Base-by-base conservation (phyloP, 1,140 invertebrate species). In the Brachionus rotundiformis region DNA sequence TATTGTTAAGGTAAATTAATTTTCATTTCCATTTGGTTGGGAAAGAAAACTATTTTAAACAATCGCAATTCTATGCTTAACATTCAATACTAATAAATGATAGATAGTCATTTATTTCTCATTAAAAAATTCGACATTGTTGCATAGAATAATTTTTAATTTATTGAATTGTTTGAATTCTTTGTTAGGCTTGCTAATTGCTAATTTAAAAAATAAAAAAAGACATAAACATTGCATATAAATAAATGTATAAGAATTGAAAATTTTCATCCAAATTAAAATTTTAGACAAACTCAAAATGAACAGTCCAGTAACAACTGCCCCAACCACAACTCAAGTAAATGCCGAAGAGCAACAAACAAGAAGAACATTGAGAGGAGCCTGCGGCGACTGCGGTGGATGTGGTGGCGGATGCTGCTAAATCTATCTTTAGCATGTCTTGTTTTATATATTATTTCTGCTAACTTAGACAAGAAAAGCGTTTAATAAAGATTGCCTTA, bases 241-340 rank as follows among this genome's bases (percentile, higher is more conserved):
- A 54, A 54, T 54, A 23, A 25, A 54, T 1, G 47, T 7, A 54
- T 54, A 19, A 19, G 47, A 54, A 19, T 54, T 54, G 4, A 54
- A 19, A 54, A 13, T 41, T 41, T 41, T 41, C 39, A 54, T 54
- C 7, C 23, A 25, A 54, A 19, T 16, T 19, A 54, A 54, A 23
- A 7, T 54, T 54, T 54, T 54, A 54, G 23, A 54, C 23, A 33
- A 36, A 33, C 7, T 19, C 63, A 68, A 68, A 68, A 68, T 68
- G 63, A 36, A 68, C 16, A 36, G 25, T 33, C 63, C 63, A 68
- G 31, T 68, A 16, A 68, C 63, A 31, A 33, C 16, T 19, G 63
- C 63, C 7, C 63, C 63, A 41, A 68, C 63, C 31, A 68, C 63
- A 10, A 68, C 63, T 36, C 63, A 68, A 68, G 63, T 68, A 5